Evolutionary conservation across 2,113 vertebrate species (phyloP), one percentile per base, ranked within the genome.

Genomic region (Colius striatus): DNA sequence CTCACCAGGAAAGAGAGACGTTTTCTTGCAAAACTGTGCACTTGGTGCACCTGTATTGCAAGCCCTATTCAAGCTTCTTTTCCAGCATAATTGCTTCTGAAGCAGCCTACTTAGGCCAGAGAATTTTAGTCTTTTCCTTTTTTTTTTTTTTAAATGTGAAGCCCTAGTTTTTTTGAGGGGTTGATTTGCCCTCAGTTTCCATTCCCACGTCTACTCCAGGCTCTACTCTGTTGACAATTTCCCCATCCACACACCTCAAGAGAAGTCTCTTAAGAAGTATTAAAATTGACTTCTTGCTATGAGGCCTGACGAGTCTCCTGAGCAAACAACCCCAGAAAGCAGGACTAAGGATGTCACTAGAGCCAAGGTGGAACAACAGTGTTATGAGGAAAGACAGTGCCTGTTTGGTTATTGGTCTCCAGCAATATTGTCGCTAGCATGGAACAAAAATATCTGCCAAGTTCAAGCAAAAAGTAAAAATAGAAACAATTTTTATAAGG

Each of bases 231-330:
- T 93, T 93, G 83, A 74, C 26, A 67, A 57, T 73, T 93, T 92
- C 72, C 63, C 75, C 30, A 70, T 63, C 30, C 51, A 80, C 32
- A 77, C 55, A 47, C 68, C 61, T 77, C 41, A 20, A 84, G 61
- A 92, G 36, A 75, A 89, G 13, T 26, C 43, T 71, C n/a, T n/a
- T n/a, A n/a, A n/a, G n/a, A 41, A 63, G 86, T 90, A 92, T 74
- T 93, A 84, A 88, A 89, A 88, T 93, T 79, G 77, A 60, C 68
- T 93, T 89, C 68, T 89, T 76, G 53, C 67, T 62, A 13, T 30
- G 58, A 85, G 13, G 43, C 15, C 63, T 66, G 68, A 92, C 75
- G 72, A 96, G 14, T 21, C 51, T 92, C 34, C 79, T 92, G 76
- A 77, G 47, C 32, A 88, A 94, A 84, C 51, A 87, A 77, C 18